Conservation (phyloP, 1,140 invertebrate species). For the Drosophila pseudoobscura region DNA sequence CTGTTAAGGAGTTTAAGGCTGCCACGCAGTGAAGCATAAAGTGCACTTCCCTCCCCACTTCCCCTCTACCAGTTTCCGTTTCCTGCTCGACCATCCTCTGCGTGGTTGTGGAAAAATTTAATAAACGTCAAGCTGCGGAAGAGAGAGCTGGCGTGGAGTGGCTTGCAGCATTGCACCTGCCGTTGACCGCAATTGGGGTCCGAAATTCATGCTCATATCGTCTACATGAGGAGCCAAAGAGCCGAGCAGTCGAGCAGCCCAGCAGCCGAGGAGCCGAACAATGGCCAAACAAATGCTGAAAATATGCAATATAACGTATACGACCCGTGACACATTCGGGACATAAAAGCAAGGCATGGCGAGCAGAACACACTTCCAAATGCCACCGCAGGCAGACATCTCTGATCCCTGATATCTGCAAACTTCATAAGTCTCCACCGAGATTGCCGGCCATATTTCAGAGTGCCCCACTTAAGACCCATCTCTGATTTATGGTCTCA, state of each 20-base stretch:
- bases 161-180: slow-evolving; percentile 42
- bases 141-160: slow-evolving; percentile 4
- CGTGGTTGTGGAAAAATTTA: slow-evolving; percentile 53
- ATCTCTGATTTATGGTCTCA: slow-evolving; percentile 61
- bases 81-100: slow-evolving; percentile 3
- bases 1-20: slow-evolving; percentile 43
- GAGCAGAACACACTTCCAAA: slow-evolving; percentile 14
- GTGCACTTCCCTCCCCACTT: slow-evolving; percentile 7
- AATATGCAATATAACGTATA: slow-evolving; percentile 58
- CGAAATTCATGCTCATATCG: slow-evolving; percentile 8
- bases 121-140: slow-evolving; percentile 61
- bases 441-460: slow-evolving; percentile 7
- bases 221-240: too few species aligned
- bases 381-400: slow-evolving; percentile 10
- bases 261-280: neutral
- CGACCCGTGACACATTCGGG: slow-evolving; percentile 30
- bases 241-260: too few species aligned
- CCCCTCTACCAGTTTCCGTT: slow-evolving; percentile 1
- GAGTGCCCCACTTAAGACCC: slow-evolving; percentile 23
- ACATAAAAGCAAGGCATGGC: neutral
- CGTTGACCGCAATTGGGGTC: slow-evolving; percentile 38
- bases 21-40: slow-evolving; percentile 43
- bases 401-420: slow-evolving; percentile 32
- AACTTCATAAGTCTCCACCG: slow-evolving; percentile 37
- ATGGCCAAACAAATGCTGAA: slow-evolving; percentile 8